phyloP scores from a whole-genome alignment of 2,888 invertebrate genomes.

The Xanthostigma xanthostigma region DNA sequence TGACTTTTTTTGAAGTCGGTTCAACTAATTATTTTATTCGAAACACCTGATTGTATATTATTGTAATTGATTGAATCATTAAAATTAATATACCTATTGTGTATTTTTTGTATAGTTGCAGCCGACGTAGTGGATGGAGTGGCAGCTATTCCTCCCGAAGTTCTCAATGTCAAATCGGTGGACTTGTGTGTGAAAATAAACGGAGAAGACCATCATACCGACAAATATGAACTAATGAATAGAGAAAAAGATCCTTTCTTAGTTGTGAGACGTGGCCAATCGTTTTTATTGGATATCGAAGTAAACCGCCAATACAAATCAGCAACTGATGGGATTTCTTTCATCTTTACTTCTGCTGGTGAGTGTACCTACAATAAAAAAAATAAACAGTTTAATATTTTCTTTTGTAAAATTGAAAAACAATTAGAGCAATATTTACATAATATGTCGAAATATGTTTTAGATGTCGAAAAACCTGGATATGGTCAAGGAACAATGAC shows the following conservation, averaged over 20 bases:
- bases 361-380: constrained; percentile 14
- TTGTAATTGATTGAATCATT: no score
- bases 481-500: constrained; percentile 68
- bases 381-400: no score
- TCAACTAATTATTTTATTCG: no score
- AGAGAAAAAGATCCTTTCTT: constrained; percentile 39
- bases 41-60: no score
- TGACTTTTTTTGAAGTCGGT: no score
- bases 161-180: constrained; percentile 54
- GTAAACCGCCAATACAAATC: constrained; percentile 62
- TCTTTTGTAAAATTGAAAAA: no score
- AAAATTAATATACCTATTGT: no score
- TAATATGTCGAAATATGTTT: constrained; percentile 10
- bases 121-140: constrained; percentile 14
- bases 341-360: constrained; percentile 70
- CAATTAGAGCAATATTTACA: background rate
- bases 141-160: constrained; percentile 28
- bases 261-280: constrained; percentile 70
- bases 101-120: constrained; percentile 1
- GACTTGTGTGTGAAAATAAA: constrained; percentile 61
- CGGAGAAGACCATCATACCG: constrained; percentile 62
- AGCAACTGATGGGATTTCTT: constrained; percentile 61
- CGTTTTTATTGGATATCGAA: constrained; percentile 56
- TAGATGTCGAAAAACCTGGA: constrained; percentile 60
- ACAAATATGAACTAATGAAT: constrained; percentile 60